Evolutionary conservation across 2,797 vertebrate species (phyloP).

Genomic region (Hemitrygon akajei): DNA sequence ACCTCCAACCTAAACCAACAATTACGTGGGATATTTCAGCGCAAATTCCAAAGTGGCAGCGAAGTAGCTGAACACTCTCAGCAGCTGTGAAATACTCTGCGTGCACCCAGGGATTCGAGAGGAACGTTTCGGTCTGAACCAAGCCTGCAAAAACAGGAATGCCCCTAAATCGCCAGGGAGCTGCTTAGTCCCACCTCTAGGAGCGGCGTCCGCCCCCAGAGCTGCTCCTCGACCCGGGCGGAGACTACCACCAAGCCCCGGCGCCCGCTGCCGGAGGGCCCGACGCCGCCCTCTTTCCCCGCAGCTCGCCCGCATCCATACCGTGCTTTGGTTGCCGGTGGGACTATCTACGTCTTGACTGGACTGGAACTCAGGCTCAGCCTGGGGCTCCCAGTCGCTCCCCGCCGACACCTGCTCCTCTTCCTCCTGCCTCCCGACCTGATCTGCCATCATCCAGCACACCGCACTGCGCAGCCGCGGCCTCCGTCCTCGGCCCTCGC

Average conservation of each 20-base stretch:
- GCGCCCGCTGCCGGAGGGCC: neutral
- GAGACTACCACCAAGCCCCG: neutral
- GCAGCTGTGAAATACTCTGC: neutral
- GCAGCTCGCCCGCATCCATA: neutral
- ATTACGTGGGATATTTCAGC: neutral
- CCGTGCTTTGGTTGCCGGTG: neutral
- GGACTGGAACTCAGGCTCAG: neutral
- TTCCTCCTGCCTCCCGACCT: neutral
- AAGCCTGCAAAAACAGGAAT: neutral
- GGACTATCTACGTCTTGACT: too few relatives aligned
- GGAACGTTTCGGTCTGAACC: neutral
- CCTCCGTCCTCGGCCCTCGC: too few relatives aligned
- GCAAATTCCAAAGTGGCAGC: neutral
- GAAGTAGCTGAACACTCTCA: neutral
- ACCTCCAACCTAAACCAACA: neutral
- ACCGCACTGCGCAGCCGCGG: neutral
- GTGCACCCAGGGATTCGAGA: neutral
- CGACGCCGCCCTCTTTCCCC: neutral
- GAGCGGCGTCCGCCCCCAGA: neutral
- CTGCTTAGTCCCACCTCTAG: neutral
- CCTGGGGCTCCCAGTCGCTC: neutral
- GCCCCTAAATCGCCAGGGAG: neutral
- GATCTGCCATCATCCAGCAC: neutral
- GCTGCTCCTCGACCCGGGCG: neutral
- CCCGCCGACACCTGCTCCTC: neutral